These are phyloP conservation scores for Fulmarus glacialis DNA, from an alignment of 2,113 vertebrate species.

Conservation along the genomic window DNA sequence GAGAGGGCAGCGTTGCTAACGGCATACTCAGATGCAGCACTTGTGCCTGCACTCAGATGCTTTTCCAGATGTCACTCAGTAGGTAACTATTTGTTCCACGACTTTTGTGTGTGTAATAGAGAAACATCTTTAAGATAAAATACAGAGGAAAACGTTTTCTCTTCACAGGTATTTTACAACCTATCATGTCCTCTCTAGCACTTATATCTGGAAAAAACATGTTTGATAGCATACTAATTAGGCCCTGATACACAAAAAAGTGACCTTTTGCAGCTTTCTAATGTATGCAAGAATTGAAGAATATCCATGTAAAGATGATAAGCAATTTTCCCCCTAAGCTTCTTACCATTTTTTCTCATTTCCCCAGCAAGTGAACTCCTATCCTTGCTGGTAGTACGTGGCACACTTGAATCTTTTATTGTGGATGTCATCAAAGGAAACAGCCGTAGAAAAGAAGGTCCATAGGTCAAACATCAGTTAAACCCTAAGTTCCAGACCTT, in stretches of 20 bases:
- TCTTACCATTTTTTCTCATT: background rate
- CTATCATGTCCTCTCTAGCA: background rate
- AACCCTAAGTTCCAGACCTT: background rate
- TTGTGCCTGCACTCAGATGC: fast-evolving
- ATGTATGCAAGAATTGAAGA: background rate
- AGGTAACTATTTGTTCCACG: background rate
- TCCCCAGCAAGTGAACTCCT: background rate
- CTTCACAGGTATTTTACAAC: background rate
- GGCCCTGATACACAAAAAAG: background rate
- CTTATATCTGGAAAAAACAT: background rate
- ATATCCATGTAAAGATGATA: background rate
- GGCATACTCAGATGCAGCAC: fast-evolving
- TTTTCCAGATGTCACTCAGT: background rate
- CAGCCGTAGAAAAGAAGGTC: background rate
- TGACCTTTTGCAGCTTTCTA: background rate
- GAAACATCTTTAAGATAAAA: background rate
- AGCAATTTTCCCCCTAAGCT: background rate
- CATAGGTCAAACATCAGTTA: background rate
- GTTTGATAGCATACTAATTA: background rate
- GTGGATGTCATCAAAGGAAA: background rate
- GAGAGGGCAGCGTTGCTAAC: background rate
- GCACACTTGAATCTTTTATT: background rate
- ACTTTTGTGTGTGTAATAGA: background rate
- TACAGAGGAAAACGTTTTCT: background rate
- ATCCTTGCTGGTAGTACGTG: background rate